Percentiles rank a stretch among this genome's conserved stretches.
phyloP scores from a whole-genome alignment of 2,888 invertebrate genomes.

The Orthosia incerta region DNA sequence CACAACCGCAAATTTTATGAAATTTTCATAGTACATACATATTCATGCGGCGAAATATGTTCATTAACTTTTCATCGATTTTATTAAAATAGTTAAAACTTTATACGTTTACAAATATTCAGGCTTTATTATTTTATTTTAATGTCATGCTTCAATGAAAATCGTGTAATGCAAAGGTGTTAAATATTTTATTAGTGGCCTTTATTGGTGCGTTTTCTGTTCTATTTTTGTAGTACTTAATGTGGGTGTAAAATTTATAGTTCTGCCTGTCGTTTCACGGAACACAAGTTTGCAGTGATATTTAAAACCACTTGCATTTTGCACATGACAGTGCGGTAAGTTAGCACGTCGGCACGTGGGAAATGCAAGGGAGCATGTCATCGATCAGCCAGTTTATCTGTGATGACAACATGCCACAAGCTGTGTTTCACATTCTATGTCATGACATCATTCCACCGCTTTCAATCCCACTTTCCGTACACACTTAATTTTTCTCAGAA shows the following conservation, averaged over 20 bases:
- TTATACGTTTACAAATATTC: slow-evolving; percentile 36
- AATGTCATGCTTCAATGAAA: slow-evolving; percentile 11
- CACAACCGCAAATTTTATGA: slow-evolving; percentile 73
- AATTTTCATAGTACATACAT: slow-evolving; percentile 62
- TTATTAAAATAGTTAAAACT: slow-evolving; percentile 37
- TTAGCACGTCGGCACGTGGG: neutral
- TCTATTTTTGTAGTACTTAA: neutral
- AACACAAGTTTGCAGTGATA: neutral
- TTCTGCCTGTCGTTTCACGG: too few relatives aligned
- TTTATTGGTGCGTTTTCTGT: neutral
- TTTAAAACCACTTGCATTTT: neutral
- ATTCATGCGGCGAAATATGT: slow-evolving; percentile 52
- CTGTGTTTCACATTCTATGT: neutral
- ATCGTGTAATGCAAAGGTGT: neutral
- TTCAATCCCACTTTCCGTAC: neutral
- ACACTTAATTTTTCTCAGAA: slow-evolving; percentile 3
- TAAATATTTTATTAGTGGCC: neutral
- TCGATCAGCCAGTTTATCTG: slow-evolving; percentile 18
- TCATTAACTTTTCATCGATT: slow-evolving; percentile 60
- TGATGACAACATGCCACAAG: slow-evolving; percentile 1
- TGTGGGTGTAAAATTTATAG: neutral
- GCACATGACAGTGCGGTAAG: neutral
- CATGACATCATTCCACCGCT: neutral
- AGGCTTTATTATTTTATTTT: slow-evolving; percentile 26
- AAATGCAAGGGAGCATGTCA: slow-evolving; percentile 5